A percentile compares a stretch with the other conserved stretches of the same genome.
Conservation (phyloP, 2,113 vertebrate genomes). For the Nycticorax nycticorax region DNA sequence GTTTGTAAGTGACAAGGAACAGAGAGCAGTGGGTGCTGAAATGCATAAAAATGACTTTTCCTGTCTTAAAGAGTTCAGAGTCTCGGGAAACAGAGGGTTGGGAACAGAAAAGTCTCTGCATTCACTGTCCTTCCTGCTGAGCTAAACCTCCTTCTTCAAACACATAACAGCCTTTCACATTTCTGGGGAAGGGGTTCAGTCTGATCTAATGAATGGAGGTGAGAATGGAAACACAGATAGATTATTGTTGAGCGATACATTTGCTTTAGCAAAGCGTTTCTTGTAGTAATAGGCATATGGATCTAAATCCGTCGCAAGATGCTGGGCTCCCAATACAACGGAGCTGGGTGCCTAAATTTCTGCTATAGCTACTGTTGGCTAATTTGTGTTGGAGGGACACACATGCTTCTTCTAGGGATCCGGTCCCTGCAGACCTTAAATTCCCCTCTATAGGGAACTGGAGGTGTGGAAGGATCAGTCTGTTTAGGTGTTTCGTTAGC, state of each 20-base stretch:
- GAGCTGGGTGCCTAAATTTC: background rate
- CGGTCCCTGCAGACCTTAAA: background rate
- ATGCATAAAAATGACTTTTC: background rate
- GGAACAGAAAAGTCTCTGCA: background rate
- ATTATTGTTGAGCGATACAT: rapidly evolving
- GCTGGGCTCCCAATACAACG: background rate
- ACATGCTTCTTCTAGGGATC: background rate
- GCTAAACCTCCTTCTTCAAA: background rate
- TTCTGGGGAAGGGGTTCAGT: background rate
- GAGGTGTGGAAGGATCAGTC: background rate
- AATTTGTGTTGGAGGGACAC: background rate
- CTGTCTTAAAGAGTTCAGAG: background rate
- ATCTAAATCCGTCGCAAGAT: background rate
- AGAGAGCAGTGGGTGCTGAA: background rate
- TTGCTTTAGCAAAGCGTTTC: background rate
- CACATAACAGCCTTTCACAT: background rate
- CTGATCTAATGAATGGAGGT: background rate
- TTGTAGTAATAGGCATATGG: background rate
- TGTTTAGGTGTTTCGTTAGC: background rate
- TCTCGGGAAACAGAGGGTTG: background rate
- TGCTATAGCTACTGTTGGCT: rapidly evolving
- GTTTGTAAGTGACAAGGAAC: background rate
- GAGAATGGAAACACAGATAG: background rate
- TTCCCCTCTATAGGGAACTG: background rate
- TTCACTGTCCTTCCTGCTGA: background rate